These are phyloP conservation scores for Melanogrammus aeglefinus DNA, from an alignment of 2,797 vertebrate species.

Conservation along the genomic window DNA sequence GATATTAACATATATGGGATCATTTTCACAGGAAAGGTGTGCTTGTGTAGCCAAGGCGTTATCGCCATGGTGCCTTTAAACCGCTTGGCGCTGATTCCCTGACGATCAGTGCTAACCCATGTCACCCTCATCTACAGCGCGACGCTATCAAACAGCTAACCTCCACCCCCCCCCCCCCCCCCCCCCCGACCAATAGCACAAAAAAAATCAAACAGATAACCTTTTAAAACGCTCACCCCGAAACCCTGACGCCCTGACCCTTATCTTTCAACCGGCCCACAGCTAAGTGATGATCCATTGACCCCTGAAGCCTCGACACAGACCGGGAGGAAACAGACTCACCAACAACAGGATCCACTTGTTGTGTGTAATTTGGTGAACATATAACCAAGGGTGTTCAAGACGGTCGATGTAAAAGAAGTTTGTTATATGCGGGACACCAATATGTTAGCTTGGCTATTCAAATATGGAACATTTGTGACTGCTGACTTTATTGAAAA, in stretches of 20 bases:
- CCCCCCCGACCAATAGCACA: background rate
- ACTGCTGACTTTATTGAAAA: too few relatives aligned
- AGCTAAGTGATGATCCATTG: background rate
- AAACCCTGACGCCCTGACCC: background rate
- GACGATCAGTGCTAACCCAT: background rate
- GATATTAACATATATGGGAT: too few relatives aligned
- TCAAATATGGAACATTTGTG: too few relatives aligned
- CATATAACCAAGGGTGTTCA: background rate
- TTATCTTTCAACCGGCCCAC: background rate
- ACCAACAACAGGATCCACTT: background rate
- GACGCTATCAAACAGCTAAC: background rate
- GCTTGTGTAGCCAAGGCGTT: background rate
- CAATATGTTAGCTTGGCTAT: too few relatives aligned
- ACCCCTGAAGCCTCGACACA: background rate
- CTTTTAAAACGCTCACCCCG: background rate
- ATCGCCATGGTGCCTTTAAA: too few relatives aligned
- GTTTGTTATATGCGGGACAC: too few relatives aligned
- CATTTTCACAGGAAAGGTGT: background rate
- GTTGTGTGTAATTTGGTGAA: constrained; percentile 4
- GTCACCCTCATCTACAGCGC: background rate
- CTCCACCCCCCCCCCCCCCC: background rate
- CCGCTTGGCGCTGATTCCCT: background rate
- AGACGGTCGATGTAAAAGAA: too few relatives aligned
- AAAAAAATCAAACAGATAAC: background rate
- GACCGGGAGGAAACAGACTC: background rate